Evolutionary conservation across 1,140 invertebrate genomes (phyloP), one percentile per base, ranked within the genome.

Genomic region (Hylaeus anthracinus): DNA sequence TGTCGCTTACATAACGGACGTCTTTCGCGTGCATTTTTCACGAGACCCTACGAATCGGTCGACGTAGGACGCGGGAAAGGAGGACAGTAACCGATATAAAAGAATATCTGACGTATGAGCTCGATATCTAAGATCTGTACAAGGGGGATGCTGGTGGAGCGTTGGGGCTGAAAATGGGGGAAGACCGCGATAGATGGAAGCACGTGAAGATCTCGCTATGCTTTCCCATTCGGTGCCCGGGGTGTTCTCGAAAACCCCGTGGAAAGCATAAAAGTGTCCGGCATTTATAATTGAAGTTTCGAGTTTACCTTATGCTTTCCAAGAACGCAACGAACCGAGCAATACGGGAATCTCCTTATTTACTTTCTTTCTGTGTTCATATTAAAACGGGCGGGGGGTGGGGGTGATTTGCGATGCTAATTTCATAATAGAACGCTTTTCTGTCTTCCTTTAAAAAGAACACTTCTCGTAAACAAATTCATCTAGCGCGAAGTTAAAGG

Each of bases 131-230:
- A 2, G 56, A 80, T 75, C 39, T 61, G 41, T 61, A 43, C 10
- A 51, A 77, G 53, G 53, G 66, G 79, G 67, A 72, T 82, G 69
- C 45, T 78, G 75, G 79, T 55, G 26, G 67, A 58, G 56, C 43
- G 60, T 82, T 78, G 14, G 15, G 26, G 70, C 61, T 72, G 53
- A 70, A 82, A 79, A 82, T 82, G 63, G 80, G 74, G 37, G 63
- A 78, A 71, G 43, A 79, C 41, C 43, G 75, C 75, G 74, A 58
- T 79, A 82, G 75, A 82, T 82, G 80, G 80, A 82, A 82, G 75
- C 80, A 82, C 75, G 80, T 78, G 75, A 82, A 79, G 55, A 82
- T 72, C 43, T 81, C 45, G 10, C 3, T 12, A 51, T 45, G n/a
- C 12, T 60, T 55, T 60, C 26, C 51, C 67, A 6, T 61, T 66